Evolutionary conservation across 2,113 vertebrate species (phyloP), one percentile per base, ranked within the genome.

Genomic region (Perca flavescens): DNA sequence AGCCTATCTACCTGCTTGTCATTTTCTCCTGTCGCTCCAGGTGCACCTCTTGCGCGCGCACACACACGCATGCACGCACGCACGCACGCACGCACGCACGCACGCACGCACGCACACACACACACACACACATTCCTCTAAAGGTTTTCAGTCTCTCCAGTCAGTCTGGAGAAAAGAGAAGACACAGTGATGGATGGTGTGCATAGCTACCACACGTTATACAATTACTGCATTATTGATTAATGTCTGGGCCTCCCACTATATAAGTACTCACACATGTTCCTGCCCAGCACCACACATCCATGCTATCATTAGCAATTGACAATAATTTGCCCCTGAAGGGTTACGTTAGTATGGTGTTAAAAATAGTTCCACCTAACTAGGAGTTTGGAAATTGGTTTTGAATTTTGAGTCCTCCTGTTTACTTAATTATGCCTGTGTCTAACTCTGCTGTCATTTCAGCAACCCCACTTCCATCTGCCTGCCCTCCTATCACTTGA

Each of bases 211-310:
- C 71, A 81, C 70, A 85, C 67, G 66, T 79, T 79, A 63, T 77
- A 74, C 70, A 85, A 81, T 92, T 92, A 93, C 89, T 83, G 83
- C 58, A 56, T 62, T 91, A 90, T 92, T 94, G 93, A 94, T 94
- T 88, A 87, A 92, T 91, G 88, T 85, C 83, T 64, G 73, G 76
- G 40, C 66, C 72, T 78, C 79, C 81, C 56, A 49, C 84, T 62
- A 61, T 34, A 78, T 71, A 68, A 83, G 74, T 69, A 79, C 31
- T 52, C 66, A 53, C 64, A 74, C 49, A 71, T 28, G 0, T 31
- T 73, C 57, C 43, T 68, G 62, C 47, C 46, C 58, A 74, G 69
- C 10, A 40, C 56, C 40, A 25, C n/a, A 25, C 64, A 71, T 74
- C 57, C 3, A 6, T 52, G 25, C 83, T 71, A 79, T 71, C 86